phyloP scores from a whole-genome alignment of 92 coral and sea anemone species.

The Virgularia gustaviana region DNA sequence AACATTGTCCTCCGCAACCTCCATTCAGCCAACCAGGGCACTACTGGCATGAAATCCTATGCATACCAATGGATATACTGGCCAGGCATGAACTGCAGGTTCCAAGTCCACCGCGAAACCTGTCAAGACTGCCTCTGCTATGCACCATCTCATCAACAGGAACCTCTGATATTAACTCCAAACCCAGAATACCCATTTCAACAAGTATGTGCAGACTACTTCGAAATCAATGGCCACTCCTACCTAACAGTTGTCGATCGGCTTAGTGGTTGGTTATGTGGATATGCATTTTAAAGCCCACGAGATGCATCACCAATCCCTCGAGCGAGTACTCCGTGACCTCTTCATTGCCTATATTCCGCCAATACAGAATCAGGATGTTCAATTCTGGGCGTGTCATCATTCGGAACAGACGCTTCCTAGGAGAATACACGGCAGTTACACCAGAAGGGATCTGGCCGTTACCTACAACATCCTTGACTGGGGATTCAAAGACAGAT shows the following conservation, averaged over 20 bases:
- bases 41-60: slow-evolving; percentile 4
- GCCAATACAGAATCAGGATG: neutral
- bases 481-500: neutral
- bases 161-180: slow-evolving; percentile 5
- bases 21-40: slow-evolving; percentile 20
- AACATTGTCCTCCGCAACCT: slow-evolving; percentile 1
- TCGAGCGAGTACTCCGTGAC: slow-evolving; percentile 3
- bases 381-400: neutral
- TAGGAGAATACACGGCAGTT: neutral
- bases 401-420: neutral
- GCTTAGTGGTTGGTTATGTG: slow-evolving; percentile 41
- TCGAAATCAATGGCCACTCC: slow-evolving; percentile 19
- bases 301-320: neutral
- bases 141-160: slow-evolving; percentile 9
- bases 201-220: slow-evolving; percentile 5
- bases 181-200: neutral
- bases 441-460: neutral
- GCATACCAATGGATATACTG: slow-evolving; percentile 1
- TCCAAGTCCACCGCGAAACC: neutral
- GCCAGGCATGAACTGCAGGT: neutral
- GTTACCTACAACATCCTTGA: neutral
- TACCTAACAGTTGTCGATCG: slow-evolving; percentile 37
- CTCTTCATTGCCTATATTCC: slow-evolving; percentile 3
- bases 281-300: slow-evolving; percentile 21
- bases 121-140: slow-evolving; percentile 16